A percentile compares a stretch with the other conserved stretches of the same genome.
These are phyloP conservation scores for Taenaris catops DNA, from an alignment of 2,888 invertebrate species.

Conservation along the genomic window DNA sequence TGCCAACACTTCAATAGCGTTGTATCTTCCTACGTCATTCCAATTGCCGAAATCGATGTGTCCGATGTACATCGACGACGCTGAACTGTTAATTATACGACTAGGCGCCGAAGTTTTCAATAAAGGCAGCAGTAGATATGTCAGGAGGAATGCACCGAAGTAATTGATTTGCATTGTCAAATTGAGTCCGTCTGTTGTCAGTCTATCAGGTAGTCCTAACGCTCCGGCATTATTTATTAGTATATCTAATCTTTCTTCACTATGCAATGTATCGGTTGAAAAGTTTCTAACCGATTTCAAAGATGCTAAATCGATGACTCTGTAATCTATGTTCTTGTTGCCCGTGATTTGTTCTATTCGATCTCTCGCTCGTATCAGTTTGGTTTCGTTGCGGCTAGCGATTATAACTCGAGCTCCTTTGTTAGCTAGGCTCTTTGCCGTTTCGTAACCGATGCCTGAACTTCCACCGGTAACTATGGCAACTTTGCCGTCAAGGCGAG, in stretches of 20 bases:
- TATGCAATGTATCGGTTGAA: slow-evolving; percentile 56
- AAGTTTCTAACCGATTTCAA: slow-evolving; percentile 75
- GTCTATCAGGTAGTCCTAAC: slow-evolving; percentile 49
- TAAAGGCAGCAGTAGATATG: slow-evolving; percentile 80
- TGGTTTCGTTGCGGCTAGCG: slow-evolving; percentile 70
- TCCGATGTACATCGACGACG: slow-evolving; percentile 75
- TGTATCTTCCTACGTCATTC: slow-evolving; percentile 51
- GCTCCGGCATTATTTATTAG: slow-evolving; percentile 82
- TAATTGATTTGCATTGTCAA: slow-evolving; percentile 85
- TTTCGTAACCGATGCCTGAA: slow-evolving; percentile 62
- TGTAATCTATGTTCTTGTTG: slow-evolving; percentile 46
- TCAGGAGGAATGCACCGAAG: slow-evolving; percentile 86
- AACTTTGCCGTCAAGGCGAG: slow-evolving; percentile 50
- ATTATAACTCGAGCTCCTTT: slow-evolving; percentile 71
- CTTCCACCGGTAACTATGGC: slow-evolving; percentile 62
- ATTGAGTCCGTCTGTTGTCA: slow-evolving; percentile 83
- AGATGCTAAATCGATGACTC: slow-evolving; percentile 59
- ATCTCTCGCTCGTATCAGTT: slow-evolving; percentile 50
- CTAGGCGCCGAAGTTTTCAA: slow-evolving; percentile 78
- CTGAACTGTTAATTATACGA: slow-evolving; percentile 82
- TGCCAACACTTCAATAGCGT: slow-evolving; percentile 38
- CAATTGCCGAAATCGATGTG: slow-evolving; percentile 56
- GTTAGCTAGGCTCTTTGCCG: slow-evolving; percentile 60
- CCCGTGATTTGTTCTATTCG: slow-evolving; percentile 46
- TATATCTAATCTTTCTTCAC: slow-evolving; percentile 63